These are phyloP conservation scores for Oscheius sp. DNA, from an alignment of 2,888 invertebrate genomes.

Conservation along the genomic window DNA sequence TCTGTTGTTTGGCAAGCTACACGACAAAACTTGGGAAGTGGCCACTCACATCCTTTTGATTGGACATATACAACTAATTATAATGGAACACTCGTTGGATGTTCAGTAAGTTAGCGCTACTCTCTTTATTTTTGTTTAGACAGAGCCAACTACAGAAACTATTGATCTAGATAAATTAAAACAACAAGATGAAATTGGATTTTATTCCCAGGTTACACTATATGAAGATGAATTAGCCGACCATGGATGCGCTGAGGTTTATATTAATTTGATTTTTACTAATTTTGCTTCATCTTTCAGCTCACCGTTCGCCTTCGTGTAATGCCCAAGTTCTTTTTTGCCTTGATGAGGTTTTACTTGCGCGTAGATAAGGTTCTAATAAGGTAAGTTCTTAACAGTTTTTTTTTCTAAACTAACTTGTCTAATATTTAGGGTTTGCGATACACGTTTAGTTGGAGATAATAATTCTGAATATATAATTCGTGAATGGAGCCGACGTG, in stretches of 20 bases:
- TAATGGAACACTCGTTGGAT: slow-evolving; percentile 77
- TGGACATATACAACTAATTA: slow-evolving; percentile 97
- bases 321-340: slow-evolving; percentile 92
- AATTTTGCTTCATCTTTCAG: too few species aligned
- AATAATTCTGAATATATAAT: slow-evolving; percentile 39
- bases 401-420: background rate
- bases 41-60: slow-evolving; percentile 75
- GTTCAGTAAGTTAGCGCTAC: background rate
- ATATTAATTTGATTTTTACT: too few species aligned
- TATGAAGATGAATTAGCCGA: slow-evolving; percentile 99
- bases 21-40: slow-evolving; percentile 31
- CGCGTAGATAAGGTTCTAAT: slow-evolving; percentile 92
- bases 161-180: slow-evolving; percentile 89
- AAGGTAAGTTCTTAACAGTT: slow-evolving; percentile 70
- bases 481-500: slow-evolving; percentile 64
- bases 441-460: slow-evolving; percentile 61
- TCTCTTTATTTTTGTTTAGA: slow-evolving; percentile 20
- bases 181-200: slow-evolving; percentile 87
- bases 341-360: slow-evolving; percentile 87
- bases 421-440: slow-evolving; percentile 47
- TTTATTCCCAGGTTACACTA: slow-evolving; percentile 85
- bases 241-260: slow-evolving; percentile 86
- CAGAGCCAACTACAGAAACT: slow-evolving; percentile 72
- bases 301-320: slow-evolving; percentile 80
- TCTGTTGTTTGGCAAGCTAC: slow-evolving; percentile 64